phyloP scores from a whole-genome alignment of 2,888 invertebrate genomes.

The Thereva nobilitata region DNA sequence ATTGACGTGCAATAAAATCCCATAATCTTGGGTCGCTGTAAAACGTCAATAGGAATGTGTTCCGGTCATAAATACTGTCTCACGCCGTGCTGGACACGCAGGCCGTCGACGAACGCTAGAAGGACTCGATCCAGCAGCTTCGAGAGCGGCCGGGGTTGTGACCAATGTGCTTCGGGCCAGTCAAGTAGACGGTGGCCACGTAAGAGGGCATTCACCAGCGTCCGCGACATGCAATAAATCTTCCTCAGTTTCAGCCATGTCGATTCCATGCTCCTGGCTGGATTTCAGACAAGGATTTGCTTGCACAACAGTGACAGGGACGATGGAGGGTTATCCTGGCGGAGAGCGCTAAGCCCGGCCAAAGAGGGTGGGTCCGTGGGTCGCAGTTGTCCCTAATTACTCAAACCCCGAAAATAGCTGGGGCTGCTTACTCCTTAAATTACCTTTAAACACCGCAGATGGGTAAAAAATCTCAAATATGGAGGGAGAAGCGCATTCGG shows the following conservation, averaged over 20 bases:
- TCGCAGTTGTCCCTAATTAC: too few species aligned
- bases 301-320: slow-evolving; percentile 8
- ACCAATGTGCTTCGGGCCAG: slow-evolving; percentile 4
- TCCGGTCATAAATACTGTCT: slow-evolving; percentile 37
- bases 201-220: slow-evolving; percentile 28
- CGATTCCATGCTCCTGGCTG: slow-evolving; percentile 26
- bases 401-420: too few species aligned
- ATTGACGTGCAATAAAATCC: slow-evolving; percentile 33
- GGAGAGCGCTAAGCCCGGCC: too few species aligned
- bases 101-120: slow-evolving; percentile 14
- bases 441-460: neutral
- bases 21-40: slow-evolving; percentile 34
- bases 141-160: slow-evolving; percentile 5
- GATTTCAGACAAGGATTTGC: slow-evolving; percentile 24
- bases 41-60: slow-evolving; percentile 38
- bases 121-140: slow-evolving; percentile 13
- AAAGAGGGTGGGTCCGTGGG: too few species aligned
- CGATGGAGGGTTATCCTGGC: too few species aligned
- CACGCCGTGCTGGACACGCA: slow-evolving; percentile 31
- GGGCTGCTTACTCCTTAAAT: neutral
- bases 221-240: slow-evolving; percentile 36
- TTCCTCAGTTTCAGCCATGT: slow-evolving; percentile 34
- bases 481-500: slow-evolving; percentile 2
- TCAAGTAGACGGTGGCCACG: slow-evolving; percentile 28
- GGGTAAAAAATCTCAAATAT: slow-evolving; percentile 10